Base-by-base conservation (phyloP, 2,888 invertebrate genomes). In the Mimumesa dahlbomi region DNA sequence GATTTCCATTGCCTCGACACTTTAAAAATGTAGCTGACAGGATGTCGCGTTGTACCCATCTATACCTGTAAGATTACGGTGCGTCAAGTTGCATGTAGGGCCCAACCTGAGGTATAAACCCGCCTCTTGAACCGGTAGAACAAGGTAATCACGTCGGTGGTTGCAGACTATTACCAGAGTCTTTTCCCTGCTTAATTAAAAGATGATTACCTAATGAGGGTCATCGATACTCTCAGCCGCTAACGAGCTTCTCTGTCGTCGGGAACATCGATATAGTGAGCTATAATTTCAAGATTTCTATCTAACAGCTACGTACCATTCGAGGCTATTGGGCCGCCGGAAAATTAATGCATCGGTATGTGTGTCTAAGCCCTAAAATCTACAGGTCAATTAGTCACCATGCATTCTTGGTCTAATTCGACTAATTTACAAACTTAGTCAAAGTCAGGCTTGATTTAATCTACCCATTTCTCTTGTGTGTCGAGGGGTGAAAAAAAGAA, bases 161-260 rank as follows among this genome's bases (percentile, higher is more conserved):
- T 61, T 49, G 63, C 59, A 54, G 62, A 66, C 59, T 40, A 71
- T 70, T 71, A 67, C 46, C 71, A 57, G 52, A 48, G 57, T 58
- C 56, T 68, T 64, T 74, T 77, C 70, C 59, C 61, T 43, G 48
- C 72, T 83, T 82, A 84, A 83, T 82, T 82, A 82, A 84, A 83
- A 81, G 81, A 81, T 83, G 82, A 84, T 84, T 81, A 80, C 78
- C 73, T 81, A 84, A 84, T 82, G 83, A 84, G 84, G 81, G 69
- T 74, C 78, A 81, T 80, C 70, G 83, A 82, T 82, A 77, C 52
- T 58, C 62, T 42, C 40, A 16, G 25, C 21, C 57, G 42, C 66
- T 75, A 77, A 79, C 71, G 79, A 80, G 75, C 46, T n/a, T 19
- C 61, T 16, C 50, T 61, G 65, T 65, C 64, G 46, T 18, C 31